Base-by-base conservation (phyloP, 2,888 invertebrate genomes). In the Peribatodes rhomboidaria region DNA sequence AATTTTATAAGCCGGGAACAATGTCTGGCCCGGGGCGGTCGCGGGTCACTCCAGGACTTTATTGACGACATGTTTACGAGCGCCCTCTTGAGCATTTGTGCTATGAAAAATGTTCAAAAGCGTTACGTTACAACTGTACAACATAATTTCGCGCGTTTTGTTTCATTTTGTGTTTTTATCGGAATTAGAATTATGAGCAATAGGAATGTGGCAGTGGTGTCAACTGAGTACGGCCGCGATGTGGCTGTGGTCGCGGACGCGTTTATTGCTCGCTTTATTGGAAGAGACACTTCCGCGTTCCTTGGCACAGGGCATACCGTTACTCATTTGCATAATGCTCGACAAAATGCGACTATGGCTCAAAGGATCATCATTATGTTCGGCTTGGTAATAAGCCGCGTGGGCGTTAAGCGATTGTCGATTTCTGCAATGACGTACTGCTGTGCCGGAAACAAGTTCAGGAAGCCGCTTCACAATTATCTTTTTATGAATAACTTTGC, bases 251-350 rank as follows among this genome's bases (percentile, higher is more conserved):
- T 80, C 81, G 80, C 79, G 79, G 82, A 78, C 79, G 82, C 80
- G 20, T 85, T 87, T 88, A 88, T 86, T 85, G 83, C 85, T 82
- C 81, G 85, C 79, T 85, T 87, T 90, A 89, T 88, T 86, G 87
- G 87, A 88, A 88, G 87, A 84, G 83, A 81, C 77, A 78, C 84
- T 90, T 89, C 89, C 89, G 90, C 89, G 85, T 90, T 89, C 88
- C 86, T 83, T 78, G 73, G 76, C 77, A 74, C 76, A 72, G 75
- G 71, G 74, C 77, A 74, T 78, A 82, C 86, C 82, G 85, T 85
- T 88, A 86, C 77, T 73, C 70, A 79, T 87, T 82, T 82, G 77
- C 82, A 84, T 85, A 82, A 81, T 77, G 69, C 72, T 74, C 70
- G 65, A 77, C 69, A 73, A 75, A 76, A 66, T 68, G 64, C 64